phyloP scores from a whole-genome alignment of 2,797 vertebrate genomes.

The Acomys russatus region DNA sequence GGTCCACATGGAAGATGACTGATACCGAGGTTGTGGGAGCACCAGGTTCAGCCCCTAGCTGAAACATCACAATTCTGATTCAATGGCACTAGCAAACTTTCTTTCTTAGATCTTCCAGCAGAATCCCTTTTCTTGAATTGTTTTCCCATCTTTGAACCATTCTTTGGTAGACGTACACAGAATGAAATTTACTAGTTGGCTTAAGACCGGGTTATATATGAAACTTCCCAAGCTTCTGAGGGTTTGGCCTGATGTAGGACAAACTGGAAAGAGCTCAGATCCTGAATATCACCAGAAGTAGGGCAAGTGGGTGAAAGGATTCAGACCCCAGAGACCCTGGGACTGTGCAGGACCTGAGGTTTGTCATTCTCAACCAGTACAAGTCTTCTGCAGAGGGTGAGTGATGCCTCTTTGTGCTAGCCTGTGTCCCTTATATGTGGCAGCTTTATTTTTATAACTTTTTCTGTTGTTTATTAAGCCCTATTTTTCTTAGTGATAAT shows the following conservation, averaged over 20 bases:
- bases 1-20: neutral
- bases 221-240: neutral
- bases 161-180: neutral
- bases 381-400: neutral
- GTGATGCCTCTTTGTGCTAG: neutral
- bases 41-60: neutral
- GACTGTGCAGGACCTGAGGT: neutral
- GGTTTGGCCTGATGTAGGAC: neutral
- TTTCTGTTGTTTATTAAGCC: neutral
- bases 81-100: neutral
- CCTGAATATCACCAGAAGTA: neutral
- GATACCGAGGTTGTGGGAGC: neutral
- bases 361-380: neutral
- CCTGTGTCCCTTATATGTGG: neutral
- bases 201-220: neutral
- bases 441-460: neutral
- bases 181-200: neutral
- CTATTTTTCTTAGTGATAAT: neutral
- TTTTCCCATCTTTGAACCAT: neutral
- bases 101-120: neutral
- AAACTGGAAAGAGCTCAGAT: neutral
- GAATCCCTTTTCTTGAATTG: neutral
- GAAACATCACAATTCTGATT: neutral
- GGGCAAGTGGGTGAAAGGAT: neutral
- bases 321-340: neutral